phyloP scores from a whole-genome alignment of 2,797 vertebrate species.

The Sebastes wilsoni region DNA sequence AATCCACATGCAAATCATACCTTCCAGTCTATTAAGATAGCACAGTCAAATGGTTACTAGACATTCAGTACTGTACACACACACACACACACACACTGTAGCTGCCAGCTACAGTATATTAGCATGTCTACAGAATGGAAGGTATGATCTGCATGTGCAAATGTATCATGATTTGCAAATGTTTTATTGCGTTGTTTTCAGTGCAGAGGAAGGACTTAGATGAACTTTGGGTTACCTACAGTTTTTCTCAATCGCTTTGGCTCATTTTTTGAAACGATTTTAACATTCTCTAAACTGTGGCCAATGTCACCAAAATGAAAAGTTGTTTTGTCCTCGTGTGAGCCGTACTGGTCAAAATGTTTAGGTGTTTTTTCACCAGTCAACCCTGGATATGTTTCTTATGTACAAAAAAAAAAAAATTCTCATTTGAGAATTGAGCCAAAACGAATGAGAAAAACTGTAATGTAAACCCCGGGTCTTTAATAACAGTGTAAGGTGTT shows the following conservation, averaged over 20 bases:
- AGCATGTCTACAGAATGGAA: not conserved
- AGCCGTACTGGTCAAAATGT: too few relatives aligned
- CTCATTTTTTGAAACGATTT: too few relatives aligned
- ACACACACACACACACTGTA: not conserved
- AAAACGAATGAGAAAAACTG: too few relatives aligned
- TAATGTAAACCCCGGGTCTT: not conserved
- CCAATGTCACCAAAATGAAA: too few relatives aligned
- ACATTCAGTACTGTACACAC: not conserved
- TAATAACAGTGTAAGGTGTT: not conserved
- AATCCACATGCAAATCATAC: not conserved
- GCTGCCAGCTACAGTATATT: not conserved
- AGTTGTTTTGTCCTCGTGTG: too few relatives aligned
- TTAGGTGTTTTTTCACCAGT: too few relatives aligned
- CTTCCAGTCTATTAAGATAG: not conserved
- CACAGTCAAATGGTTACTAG: not conserved
- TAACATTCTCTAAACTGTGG: too few relatives aligned
- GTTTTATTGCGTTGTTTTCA: not conserved
- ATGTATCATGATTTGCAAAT: not conserved
- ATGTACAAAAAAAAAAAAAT: too few relatives aligned
- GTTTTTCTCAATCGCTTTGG: too few relatives aligned
- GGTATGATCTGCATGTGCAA: not conserved
- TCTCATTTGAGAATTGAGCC: too few relatives aligned
- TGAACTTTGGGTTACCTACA: not conserved
- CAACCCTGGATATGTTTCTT: too few relatives aligned
- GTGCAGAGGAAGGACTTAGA: not conserved